A percentile compares a stretch with the other conserved stretches of the same genome.
phyloP scores from a whole-genome alignment of 2,797 vertebrate genomes.

The Antrozous pallidus region DNA sequence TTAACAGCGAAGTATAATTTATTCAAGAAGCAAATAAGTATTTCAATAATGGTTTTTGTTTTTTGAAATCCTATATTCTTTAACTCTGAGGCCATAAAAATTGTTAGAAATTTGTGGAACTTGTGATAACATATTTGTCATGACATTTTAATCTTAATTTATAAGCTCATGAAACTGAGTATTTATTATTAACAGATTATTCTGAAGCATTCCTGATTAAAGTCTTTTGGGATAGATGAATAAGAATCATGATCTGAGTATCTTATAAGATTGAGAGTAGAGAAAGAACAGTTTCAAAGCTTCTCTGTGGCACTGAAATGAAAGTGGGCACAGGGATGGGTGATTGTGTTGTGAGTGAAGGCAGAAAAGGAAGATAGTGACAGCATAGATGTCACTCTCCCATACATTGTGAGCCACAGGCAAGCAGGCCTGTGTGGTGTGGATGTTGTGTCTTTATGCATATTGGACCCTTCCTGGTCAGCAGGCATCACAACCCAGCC shows the following conservation, averaged over 20 bases:
- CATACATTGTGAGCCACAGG: background rate
- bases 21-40: background rate
- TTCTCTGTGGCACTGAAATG: too few relatives aligned
- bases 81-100: background rate
- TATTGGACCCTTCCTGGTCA: rapidly evolving
- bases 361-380: background rate
- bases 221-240: background rate
- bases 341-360: background rate
- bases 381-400: background rate
- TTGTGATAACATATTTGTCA: background rate
- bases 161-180: background rate
- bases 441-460: background rate
- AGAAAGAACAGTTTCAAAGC: background rate
- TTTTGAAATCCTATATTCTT: background rate
- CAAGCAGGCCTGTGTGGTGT: background rate
- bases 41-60: background rate
- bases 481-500: background rate
- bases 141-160: background rate
- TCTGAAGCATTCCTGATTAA: background rate
- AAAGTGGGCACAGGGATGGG: too few relatives aligned
- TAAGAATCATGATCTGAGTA: background rate
- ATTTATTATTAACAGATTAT: background rate
- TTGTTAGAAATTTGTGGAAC: background rate
- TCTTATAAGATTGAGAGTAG: background rate
- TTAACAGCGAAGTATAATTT: background rate